phyloP scores from a whole-genome alignment of 2,888 invertebrate species.

The Hyposoter dolosus region DNA sequence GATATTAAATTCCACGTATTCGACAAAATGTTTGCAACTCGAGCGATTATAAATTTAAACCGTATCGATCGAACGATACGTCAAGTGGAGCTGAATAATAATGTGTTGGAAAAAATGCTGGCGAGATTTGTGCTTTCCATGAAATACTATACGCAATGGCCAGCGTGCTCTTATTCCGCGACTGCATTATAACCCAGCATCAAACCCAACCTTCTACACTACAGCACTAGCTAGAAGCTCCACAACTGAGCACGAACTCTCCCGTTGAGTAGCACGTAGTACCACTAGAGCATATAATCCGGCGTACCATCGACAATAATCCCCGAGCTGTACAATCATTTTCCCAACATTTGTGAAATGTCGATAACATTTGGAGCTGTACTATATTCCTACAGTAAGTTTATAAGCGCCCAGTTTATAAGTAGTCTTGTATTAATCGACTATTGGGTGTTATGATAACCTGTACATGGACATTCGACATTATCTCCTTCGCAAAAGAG shows the following conservation, averaged over 20 bases:
- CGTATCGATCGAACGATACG: conserved; percentile 69
- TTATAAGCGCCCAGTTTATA: conserved; percentile 12
- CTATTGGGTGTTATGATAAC: conserved; percentile 29
- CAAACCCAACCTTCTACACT: conserved; percentile 28
- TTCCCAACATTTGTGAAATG: conserved; percentile 64
- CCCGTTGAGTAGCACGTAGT: conserved; percentile 50
- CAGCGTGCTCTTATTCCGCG: conserved; percentile 59
- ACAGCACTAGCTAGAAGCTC: conserved; percentile 34
- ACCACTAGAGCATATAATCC: conserved; percentile 66
- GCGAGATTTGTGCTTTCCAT: conserved; percentile 60
- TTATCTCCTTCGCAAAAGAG: neutral
- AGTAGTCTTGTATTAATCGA: conserved; percentile 25
- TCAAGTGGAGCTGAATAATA: conserved; percentile 65
- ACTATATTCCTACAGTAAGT: conserved; percentile 60
- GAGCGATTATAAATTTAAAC: conserved; percentile 71
- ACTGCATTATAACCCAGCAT: conserved; percentile 49
- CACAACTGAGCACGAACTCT: conserved; percentile 49
- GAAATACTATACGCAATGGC: conserved; percentile 45
- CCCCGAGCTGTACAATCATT: conserved; percentile 70
- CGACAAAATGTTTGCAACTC: conserved; percentile 67
- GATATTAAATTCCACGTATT: conserved; percentile 36
- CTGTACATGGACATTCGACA: neutral
- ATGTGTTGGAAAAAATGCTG: conserved; percentile 63
- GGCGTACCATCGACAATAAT: conserved; percentile 66
- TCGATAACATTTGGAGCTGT: conserved; percentile 66